Conservation (phyloP, 2,113 vertebrate genomes). For the Rhizomys pruinosus region DNA sequence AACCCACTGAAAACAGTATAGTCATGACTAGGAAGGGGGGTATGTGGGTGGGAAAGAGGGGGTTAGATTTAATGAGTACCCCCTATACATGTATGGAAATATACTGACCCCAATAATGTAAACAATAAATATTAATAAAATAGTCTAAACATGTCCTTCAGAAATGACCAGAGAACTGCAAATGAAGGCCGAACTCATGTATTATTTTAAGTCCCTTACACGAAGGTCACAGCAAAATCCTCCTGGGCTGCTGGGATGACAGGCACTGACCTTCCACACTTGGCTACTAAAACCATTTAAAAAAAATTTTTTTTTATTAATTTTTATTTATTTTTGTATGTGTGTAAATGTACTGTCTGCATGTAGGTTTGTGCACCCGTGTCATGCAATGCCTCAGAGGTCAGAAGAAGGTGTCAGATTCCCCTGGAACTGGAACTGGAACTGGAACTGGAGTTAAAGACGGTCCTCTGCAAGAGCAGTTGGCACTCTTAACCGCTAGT, state of each 20-base stretch:
- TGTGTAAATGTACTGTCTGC: too few relatives aligned
- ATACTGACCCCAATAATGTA: background rate
- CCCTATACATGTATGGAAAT: background rate
- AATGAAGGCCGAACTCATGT: background rate
- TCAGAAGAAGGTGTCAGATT: too few relatives aligned
- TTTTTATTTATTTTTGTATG: too few relatives aligned
- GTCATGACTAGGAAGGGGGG: background rate
- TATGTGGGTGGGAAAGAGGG: too few relatives aligned
- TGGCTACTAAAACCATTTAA: constrained; percentile 1
- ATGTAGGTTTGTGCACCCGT: too few relatives aligned
- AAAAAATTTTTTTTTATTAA: too few relatives aligned
- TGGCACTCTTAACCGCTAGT: too few relatives aligned
- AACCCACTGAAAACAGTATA: background rate
- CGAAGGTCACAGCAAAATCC: background rate
- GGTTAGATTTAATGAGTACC: background rate
- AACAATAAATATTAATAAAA: background rate
- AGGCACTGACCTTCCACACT: background rate
- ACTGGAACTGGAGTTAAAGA: too few relatives aligned
- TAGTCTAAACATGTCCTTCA: background rate
- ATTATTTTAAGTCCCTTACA: background rate
- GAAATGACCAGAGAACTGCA: background rate
- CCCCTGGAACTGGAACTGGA: too few relatives aligned
- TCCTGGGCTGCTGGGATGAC: background rate
- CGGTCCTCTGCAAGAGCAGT: too few relatives aligned
- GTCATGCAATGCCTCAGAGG: too few relatives aligned